These are phyloP conservation scores for Sympetrum striolatum DNA, from an alignment of 2,888 invertebrate species.

Conservation along the genomic window DNA sequence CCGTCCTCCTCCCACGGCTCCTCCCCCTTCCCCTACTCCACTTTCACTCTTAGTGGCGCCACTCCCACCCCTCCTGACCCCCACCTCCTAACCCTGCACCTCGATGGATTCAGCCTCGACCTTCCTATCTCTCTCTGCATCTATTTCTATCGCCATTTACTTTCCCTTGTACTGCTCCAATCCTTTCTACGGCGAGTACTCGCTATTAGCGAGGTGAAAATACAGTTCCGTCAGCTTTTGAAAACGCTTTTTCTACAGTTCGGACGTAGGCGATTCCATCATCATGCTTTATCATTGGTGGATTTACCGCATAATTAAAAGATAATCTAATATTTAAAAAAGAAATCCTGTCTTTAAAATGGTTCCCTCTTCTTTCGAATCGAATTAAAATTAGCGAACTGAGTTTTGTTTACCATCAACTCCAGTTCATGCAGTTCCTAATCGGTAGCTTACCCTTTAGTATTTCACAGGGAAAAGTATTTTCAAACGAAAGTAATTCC, in stretches of 20 bases:
- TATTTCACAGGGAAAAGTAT: too few species aligned
- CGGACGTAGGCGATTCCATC: too few species aligned
- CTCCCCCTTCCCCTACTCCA: background rate
- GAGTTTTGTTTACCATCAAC: too few species aligned
- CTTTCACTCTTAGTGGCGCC: constrained; percentile 1
- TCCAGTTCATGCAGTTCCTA: too few species aligned
- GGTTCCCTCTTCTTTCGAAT: too few species aligned
- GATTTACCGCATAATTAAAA: too few species aligned
- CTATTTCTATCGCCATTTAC: background rate
- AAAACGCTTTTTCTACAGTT: background rate
- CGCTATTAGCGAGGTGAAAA: background rate
- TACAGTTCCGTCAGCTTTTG: background rate
- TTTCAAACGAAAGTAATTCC: too few species aligned
- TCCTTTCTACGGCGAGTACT: background rate
- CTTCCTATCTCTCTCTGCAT: background rate
- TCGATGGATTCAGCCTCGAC: background rate
- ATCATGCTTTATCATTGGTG: too few species aligned
- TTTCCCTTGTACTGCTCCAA: background rate
- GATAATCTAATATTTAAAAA: too few species aligned
- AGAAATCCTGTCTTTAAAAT: too few species aligned
- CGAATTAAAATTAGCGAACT: too few species aligned
- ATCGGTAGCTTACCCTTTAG: too few species aligned
- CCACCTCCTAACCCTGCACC: background rate
- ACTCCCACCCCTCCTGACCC: background rate
- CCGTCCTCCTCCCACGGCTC: background rate